phyloP scores from a whole-genome alignment of 2,888 invertebrate genomes.

The Anoplius nigerrimus region DNA sequence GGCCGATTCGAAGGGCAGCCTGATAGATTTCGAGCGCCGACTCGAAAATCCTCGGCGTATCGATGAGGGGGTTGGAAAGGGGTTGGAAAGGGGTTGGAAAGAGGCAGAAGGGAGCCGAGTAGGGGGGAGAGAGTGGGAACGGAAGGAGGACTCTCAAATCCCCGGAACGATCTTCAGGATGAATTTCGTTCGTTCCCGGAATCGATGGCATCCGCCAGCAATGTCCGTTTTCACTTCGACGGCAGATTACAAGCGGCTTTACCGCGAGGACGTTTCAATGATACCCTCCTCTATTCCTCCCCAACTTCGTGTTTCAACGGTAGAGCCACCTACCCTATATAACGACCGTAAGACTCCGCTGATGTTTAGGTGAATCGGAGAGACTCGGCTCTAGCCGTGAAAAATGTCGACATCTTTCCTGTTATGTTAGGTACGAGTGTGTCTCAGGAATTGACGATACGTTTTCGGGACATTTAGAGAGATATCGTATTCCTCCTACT shows the following conservation, averaged over 20 bases:
- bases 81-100: no score
- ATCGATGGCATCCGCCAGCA: constrained; percentile 44
- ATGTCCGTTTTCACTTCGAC: constrained; percentile 60
- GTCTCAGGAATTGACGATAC: no score
- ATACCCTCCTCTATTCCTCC: constrained; percentile 5
- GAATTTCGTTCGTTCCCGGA: constrained; percentile 37
- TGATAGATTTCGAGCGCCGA: constrained; percentile 8
- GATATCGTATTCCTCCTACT: no score
- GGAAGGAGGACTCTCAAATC: constrained; percentile 8
- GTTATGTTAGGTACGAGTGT: no score
- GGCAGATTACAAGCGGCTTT: constrained; percentile 54
- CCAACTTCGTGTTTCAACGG: no score
- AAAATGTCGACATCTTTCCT: no score
- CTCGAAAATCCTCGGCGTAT: constrained; percentile 26
- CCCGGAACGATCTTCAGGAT: constrained; percentile 35
- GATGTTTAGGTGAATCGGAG: no score
- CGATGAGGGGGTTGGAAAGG: not conserved
- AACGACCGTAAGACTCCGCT: no score
- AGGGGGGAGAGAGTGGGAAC: not conserved
- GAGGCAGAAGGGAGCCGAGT: no score
- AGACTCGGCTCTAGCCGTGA: no score
- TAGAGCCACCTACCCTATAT: no score
- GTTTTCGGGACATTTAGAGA: no score
- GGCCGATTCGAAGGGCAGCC: not conserved
- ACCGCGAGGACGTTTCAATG: constrained; percentile 27